Evolutionary conservation across 1,140 invertebrate genomes (phyloP).

Genomic region (Caenorhabditis brenneri): DNA sequence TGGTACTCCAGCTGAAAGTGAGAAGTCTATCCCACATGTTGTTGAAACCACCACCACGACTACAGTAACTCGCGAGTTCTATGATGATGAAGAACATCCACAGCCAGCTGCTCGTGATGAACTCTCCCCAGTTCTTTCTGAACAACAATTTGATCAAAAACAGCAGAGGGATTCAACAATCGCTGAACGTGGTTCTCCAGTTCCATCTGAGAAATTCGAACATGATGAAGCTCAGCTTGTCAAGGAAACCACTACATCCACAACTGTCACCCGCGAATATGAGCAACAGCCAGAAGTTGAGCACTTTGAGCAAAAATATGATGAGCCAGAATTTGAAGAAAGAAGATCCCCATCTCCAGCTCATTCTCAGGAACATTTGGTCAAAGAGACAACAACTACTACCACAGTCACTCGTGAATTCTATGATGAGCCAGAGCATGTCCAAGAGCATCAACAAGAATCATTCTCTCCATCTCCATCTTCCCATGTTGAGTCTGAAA

Average conservation of each 20-base stretch:
- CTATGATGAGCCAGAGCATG: constrained; percentile 6
- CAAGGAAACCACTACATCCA: neutral
- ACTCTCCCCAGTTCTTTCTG: too few relatives aligned
- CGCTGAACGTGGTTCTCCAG: neutral
- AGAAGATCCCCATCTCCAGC: too few relatives aligned
- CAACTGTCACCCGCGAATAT: too few relatives aligned
- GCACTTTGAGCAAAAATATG: too few relatives aligned
- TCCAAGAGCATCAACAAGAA: neutral
- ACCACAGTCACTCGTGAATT: neutral
- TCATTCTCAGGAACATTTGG: too few relatives aligned
- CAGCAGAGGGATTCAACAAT: neutral
- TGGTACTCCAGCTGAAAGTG: neutral
- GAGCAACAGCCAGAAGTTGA: too few relatives aligned
- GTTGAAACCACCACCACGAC: constrained; percentile 36
- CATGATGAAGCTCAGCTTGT: neutral
- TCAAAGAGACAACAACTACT: too few relatives aligned
- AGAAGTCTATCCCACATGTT: neutral
- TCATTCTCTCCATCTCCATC: neutral
- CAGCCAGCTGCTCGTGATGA: neutral
- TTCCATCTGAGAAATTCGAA: neutral
- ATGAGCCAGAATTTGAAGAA: too few relatives aligned
- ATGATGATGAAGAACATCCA: constrained; percentile 13
- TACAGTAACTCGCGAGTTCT: constrained; percentile 13
- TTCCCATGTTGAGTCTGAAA: neutral
- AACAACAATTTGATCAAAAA: neutral